Percentiles rank a stretch among this genome's conserved stretches.
These are phyloP conservation scores for Miniopterus natalensis DNA, from an alignment of 2,113 vertebrate genomes.

Conservation along the genomic window DNA sequence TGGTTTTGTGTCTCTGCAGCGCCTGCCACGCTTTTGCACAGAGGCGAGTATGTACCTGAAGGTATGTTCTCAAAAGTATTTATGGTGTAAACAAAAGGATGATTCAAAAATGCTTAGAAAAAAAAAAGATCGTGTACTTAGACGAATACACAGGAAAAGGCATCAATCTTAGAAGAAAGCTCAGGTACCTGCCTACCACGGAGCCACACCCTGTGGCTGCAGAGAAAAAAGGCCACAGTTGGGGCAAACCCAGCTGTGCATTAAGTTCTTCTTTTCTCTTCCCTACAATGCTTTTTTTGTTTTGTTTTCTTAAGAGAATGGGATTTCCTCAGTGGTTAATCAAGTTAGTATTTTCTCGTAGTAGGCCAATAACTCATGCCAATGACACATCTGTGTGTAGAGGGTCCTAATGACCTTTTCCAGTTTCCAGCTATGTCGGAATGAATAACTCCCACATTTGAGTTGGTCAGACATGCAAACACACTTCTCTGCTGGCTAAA, in stretches of 20 bases:
- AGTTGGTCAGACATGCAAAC: not conserved
- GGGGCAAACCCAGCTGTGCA: not conserved
- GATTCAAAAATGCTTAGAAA: not conserved
- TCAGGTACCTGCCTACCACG: not conserved
- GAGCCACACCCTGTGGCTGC: not conserved
- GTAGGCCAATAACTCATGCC: not conserved
- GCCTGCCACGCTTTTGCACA: not conserved
- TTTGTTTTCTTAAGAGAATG: conserved; percentile 14
- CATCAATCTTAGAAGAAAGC: not conserved
- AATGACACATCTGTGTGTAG: not conserved
- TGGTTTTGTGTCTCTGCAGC: not conserved
- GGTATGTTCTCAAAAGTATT: not conserved
- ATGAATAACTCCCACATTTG: not conserved
- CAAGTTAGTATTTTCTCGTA: not conserved
- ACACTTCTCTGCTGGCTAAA: not conserved
- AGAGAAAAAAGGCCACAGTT: not conserved
- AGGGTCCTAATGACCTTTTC: not conserved
- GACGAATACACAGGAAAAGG: not conserved
- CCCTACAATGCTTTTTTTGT: not conserved
- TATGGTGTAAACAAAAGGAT: not conserved
- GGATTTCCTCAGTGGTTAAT: not conserved
- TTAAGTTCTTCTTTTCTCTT: not conserved
- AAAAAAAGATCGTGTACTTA: not conserved
- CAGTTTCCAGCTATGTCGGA: not conserved
- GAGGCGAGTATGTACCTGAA: not conserved